Base-by-base conservation (phyloP, 64 coral and sea anemone genomes). In the Dendrophyllia cribrosa region DNA sequence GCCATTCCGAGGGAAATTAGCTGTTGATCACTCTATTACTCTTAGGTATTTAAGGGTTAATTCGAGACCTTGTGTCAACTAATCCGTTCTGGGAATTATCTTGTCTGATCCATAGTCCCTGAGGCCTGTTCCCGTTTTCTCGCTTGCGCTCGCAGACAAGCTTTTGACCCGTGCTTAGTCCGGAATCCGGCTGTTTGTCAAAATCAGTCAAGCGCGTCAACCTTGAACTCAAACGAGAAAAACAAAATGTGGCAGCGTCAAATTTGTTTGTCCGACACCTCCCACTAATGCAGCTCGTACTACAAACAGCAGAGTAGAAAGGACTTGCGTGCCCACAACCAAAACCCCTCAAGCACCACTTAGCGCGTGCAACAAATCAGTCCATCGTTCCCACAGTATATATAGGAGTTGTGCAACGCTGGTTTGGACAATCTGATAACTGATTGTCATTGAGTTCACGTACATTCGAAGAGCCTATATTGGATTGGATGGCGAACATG, bases 191-290 rank as follows among this genome's bases (percentile, higher is more conserved):
- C 80, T 84, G 80, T 84, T 84, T 84, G 80, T 84, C 80, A 84
- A 67, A 84, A 84, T 84, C 80, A 84, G 17, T 84, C 60, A 68
- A 84, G 80, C 80, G 80, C 44, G 80, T 67, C 62, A 84, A 84
- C 80, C 80, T 84, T 84, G 80, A 84, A 84, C 80, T 44, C 80
- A 84, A 75, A 84, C 62, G 80, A 50, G 80, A 50, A 84, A 84
- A 84, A 84, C 80, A 84, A 84, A 82, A 48, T 67, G 44, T 67
- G 63, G 59, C 46, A 84, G 80, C 80, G 64, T 84, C 80, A 84
- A 63, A 65, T 84, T 84, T 84, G 17, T 84, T 84, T 84, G 80
- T 68, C 80, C 61, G 80, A 67, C 80, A 84, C 80, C 80, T 84
- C 80, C 80, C 80, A 84, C 80, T 84, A 65, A 84, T 75, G 20